These are phyloP conservation scores for Drosophila niveifrons DNA, from an alignment of 2,888 invertebrate species.

Conservation along the genomic window DNA sequence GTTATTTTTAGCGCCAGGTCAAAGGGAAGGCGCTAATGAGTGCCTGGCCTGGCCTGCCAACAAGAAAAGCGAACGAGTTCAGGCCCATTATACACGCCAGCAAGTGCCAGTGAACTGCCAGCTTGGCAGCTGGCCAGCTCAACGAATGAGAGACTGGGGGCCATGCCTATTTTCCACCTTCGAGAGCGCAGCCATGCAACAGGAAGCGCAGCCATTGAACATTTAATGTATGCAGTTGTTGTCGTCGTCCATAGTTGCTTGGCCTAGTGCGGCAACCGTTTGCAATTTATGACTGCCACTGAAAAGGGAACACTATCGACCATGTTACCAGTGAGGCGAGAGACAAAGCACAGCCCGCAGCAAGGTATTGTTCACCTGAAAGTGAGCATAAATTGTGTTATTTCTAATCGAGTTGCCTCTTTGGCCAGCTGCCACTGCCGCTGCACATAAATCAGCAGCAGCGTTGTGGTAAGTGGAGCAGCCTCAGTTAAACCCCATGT, in stretches of 20 bases:
- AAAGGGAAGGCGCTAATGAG: constrained; percentile 18
- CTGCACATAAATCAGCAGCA: constrained; percentile 43
- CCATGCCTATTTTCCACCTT: constrained; percentile 32
- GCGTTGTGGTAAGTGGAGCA: constrained; percentile 45
- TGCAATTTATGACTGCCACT: constrained; percentile 40
- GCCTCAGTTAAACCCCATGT: constrained; percentile 45
- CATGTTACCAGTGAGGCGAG: constrained; percentile 1
- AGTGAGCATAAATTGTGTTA: constrained; percentile 57
- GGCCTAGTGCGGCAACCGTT: neutral
- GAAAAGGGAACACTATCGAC: constrained; percentile 18
- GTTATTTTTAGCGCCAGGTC: constrained; percentile 41
- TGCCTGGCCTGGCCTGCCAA: constrained; percentile 7
- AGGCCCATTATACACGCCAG: constrained; percentile 14
- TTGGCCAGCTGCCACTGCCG: constrained; percentile 28
- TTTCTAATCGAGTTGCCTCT: constrained; percentile 55
- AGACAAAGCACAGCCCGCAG: constrained; percentile 1
- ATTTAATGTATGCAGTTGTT: constrained; percentile 70
- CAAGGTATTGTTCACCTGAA: constrained; percentile 4
- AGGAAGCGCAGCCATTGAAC: constrained; percentile 75
- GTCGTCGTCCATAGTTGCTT: neutral
- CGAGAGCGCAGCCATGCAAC: constrained; percentile 52
- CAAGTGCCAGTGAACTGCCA: constrained; percentile 56
- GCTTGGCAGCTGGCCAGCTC: constrained; percentile 62
- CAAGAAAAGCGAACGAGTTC: neutral
- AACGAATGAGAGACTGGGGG: neutral